Evolutionary conservation across 1,140 invertebrate species (phyloP).

Genomic region (Pseudobourletiella spinata): DNA sequence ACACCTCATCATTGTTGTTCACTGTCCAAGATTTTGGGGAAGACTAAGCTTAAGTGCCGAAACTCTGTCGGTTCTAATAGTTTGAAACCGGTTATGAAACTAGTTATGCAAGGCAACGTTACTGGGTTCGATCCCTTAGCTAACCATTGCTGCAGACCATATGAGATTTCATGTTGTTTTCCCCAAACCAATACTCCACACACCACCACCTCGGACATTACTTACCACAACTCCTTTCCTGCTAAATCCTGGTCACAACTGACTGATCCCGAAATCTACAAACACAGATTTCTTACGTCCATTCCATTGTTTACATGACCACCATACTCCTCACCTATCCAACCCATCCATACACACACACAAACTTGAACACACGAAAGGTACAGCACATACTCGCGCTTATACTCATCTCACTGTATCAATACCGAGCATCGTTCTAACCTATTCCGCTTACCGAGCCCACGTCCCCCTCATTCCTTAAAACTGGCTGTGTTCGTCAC

Average conservation of each 20-base stretch:
- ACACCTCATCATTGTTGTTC: slow-evolving; percentile 2
- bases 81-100: slow-evolving; percentile 7
- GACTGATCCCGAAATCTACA: slow-evolving; percentile 14
- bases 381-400: too few species aligned
- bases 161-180: background rate
- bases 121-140: background rate
- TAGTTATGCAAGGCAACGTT: slow-evolving; percentile 12
- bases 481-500: too few species aligned
- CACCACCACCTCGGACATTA: too few species aligned
- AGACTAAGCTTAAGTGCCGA: slow-evolving; percentile 1
- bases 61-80: slow-evolving; percentile 4
- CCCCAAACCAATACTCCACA: background rate
- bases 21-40: background rate
- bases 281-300: slow-evolving; percentile 9
- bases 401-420: too few species aligned
- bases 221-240: background rate
- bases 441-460: too few species aligned
- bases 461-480: too few species aligned
- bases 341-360: background rate
- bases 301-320: slow-evolving; percentile 1
- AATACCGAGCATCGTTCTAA: too few species aligned
- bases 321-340: too few species aligned
- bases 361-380: too few species aligned
- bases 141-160: background rate
- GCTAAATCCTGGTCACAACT: slow-evolving; percentile 11